Base-by-base conservation (phyloP, 2,113 vertebrate genomes). In the Poecilia latipinna region DNA sequence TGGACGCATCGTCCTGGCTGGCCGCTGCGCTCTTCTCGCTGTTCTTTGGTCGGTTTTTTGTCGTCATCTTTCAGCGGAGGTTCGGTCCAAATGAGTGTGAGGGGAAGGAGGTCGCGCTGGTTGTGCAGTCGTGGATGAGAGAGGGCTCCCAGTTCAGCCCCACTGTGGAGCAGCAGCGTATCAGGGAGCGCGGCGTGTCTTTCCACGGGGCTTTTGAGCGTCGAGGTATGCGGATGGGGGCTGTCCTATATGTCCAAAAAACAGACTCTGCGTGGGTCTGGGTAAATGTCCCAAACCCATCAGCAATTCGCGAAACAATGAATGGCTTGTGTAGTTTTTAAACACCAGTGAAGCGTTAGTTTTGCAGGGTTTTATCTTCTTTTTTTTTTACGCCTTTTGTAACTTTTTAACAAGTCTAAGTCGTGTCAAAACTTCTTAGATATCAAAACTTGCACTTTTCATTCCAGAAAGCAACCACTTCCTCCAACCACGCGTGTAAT, bases 141-240 rank as follows among this genome's bases (percentile, higher is more conserved):
- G 65, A 63, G 15, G 48, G 44, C 61, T 75, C 62, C 54, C 76
- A 73, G 82, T 79, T 48, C 83, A 72, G 78, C 32, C 79, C 88
- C 88, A 68, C 84, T 19, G 3, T 1, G 74, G 57, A 70, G 67
- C 73, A 51, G 75, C 86, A 90, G 89, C 93, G 92, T 94, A 94
- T 94, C 91, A 93, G 89, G 12, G 88, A 90, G 83, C 89, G 91
- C 86, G 89, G 82, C 92, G 93, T 94, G 93, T 84, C 93, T 81
- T 72, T 89, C 84, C 68, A 72, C 54, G 48, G 82, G 37, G 67
- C 68, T 76, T 15, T 57, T 82, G 76, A 12, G 75, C 35, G 69
- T 70, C 74, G 82, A 91, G 87, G 86, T 91, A 89, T 90, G 91
- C 89, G 87, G 87, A 87, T 88, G 90, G 82, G 91, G 93, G 93